A percentile compares a stretch with the other conserved stretches of the same genome.
These are phyloP conservation scores for Rhinichthys klamathensis DNA, from an alignment of 2,113 vertebrate genomes.

Conservation along the genomic window DNA sequence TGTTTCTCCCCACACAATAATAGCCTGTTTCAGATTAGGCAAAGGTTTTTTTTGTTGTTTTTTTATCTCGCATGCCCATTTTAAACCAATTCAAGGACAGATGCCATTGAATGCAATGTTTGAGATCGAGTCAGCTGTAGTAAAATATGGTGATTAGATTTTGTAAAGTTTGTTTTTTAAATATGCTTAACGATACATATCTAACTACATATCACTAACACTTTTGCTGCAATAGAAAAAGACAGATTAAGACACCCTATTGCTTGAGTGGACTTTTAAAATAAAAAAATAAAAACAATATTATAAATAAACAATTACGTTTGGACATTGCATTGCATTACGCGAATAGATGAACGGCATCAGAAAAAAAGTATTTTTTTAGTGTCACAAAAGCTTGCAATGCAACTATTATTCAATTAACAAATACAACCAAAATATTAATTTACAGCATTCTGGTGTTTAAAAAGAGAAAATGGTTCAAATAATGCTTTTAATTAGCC, in stretches of 20 bases:
- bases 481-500: not conserved
- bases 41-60: not conserved
- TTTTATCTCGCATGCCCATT: not conserved
- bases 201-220: too few relatives aligned
- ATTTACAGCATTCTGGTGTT: too few relatives aligned
- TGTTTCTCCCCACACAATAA: constrained; percentile 1
- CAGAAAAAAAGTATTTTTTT: not conserved
- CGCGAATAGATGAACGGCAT: not conserved
- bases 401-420: not conserved
- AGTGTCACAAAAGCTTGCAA: not conserved
- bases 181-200: not conserved
- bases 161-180: not conserved
- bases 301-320: not conserved
- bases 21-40: not conserved
- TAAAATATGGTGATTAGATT: not conserved
- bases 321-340: not conserved
- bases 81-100: not conserved
- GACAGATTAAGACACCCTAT: not conserved
- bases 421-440: not conserved
- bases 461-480: not conserved
- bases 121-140: not conserved
- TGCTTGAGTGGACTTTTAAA: not conserved
- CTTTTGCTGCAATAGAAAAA: not conserved
- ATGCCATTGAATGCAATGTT: not conserved
- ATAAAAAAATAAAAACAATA: not conserved